Evolutionary conservation across 2,888 invertebrate genomes (phyloP).

Genomic region (Microchrysa polita): DNA sequence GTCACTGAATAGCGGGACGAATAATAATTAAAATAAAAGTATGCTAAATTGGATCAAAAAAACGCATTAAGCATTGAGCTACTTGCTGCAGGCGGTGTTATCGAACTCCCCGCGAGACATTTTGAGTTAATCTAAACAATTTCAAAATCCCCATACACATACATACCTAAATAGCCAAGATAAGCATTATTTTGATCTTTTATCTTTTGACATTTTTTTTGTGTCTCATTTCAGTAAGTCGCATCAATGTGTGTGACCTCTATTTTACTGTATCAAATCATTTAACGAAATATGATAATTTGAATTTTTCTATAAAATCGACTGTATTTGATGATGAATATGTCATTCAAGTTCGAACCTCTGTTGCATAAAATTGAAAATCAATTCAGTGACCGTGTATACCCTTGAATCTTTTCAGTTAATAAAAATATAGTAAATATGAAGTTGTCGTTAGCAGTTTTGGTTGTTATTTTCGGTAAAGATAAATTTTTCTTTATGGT

Average conservation of each 20-base stretch:
- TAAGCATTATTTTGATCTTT: too few relatives aligned
- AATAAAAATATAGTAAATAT: slow-evolving; percentile 30
- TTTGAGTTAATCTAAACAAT: too few relatives aligned
- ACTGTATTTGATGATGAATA: slow-evolving; percentile 1
- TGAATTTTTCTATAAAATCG: slow-evolving; percentile 39
- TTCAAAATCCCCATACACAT: too few relatives aligned
- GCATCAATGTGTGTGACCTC: background rate
- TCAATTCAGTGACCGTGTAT: background rate
- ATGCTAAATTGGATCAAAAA: too few relatives aligned
- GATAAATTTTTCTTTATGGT: background rate
- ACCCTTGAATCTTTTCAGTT: background rate
- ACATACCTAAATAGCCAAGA: too few relatives aligned
- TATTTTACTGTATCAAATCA: background rate
- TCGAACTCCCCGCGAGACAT: too few relatives aligned
- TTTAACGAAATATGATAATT: slow-evolving; percentile 21
- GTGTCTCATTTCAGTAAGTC: too few relatives aligned
- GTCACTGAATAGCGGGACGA: too few relatives aligned
- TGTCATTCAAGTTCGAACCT: slow-evolving; percentile 24
- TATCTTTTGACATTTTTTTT: too few relatives aligned
- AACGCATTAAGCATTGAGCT: too few relatives aligned
- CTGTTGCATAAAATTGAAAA: slow-evolving; percentile 15
- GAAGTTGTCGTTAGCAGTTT: slow-evolving; percentile 24
- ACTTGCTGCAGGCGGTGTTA: too few relatives aligned
- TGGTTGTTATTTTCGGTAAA: slow-evolving; percentile 37
- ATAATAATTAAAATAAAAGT: too few relatives aligned